Base-by-base conservation (phyloP, 2,113 vertebrate genomes). In the Vulpes ferrilata region DNA sequence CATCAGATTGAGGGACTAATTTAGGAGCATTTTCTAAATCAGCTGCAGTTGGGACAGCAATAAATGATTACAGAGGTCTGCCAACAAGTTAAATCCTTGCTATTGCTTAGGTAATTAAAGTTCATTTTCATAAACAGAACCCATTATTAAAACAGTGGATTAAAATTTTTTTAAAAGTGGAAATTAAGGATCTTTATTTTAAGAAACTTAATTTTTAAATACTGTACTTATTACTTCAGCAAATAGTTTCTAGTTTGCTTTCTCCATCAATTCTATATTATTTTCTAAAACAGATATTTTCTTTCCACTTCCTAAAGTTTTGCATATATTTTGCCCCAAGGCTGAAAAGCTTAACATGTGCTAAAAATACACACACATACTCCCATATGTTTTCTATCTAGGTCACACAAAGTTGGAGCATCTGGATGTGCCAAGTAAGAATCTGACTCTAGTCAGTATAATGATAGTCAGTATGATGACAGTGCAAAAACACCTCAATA, bases 401-500 rank as follows among this genome's bases (percentile, higher is more conserved):
- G 98, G 98, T 99, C 99, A 98, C 96, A 98, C 97, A 98, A 98
- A 98, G 98, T 96, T 81, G 93, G 96, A 98, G 97, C 97, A 93
- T 88, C 95, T 96, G 88, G 67, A 98, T 98, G 98, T 98, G 99
- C 99, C 99, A 99, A 99, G 91, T 98, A 96, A 98, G 98, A 99
- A 99, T 96, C 84, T 98, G 99, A 99, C 97, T 98, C 99, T 98
- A 96, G 98, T 98, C 98, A 98, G 98, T 97, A 98, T 98, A 98
- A 99, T 99, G 99, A 99, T 95, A 96, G 98, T 98, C 98, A 98
- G 98, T 97, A 98, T 98, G 98, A 99, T 99, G 99, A 99, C 95
- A 96, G 98, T 98, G 99, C 99, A 99, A 95, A 99, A 98, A 98
- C 96, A 97, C 98, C 96, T 98, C 93, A 94, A 98, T 98, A 97